phyloP scores from a whole-genome alignment of 2,797 vertebrate genomes.

The Rachycentron canadum region DNA sequence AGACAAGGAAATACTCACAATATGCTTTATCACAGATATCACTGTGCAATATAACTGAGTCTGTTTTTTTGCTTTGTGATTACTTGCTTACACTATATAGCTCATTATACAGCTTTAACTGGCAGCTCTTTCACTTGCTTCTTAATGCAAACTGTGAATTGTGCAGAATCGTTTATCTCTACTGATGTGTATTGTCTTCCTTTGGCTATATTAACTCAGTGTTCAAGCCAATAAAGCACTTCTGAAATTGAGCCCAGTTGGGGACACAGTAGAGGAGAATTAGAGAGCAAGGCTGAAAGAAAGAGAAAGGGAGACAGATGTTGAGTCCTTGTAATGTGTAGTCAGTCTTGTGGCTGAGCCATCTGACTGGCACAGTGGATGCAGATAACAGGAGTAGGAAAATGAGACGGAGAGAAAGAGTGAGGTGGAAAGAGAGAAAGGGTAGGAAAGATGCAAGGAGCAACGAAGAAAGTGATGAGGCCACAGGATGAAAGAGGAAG shows the following conservation, averaged over 20 bases:
- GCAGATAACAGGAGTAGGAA: constrained; percentile 31
- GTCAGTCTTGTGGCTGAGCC: constrained; percentile 47
- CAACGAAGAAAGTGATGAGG: constrained; percentile 32
- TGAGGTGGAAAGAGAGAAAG: constrained; percentile 20
- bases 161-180: constrained; percentile 32
- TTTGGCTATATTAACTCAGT: constrained; percentile 38
- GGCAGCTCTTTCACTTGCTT: neutral
- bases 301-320: constrained; percentile 46
- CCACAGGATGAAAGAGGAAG: constrained; percentile 34
- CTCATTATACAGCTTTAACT: neutral
- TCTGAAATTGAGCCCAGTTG: constrained; percentile 42
- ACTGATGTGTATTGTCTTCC: constrained; percentile 28
- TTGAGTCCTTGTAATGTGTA: constrained; percentile 41
- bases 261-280: constrained; percentile 46
- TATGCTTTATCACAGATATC: neutral
- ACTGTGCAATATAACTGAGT: neutral
- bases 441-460: constrained; percentile 14
- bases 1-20: neutral
- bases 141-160: constrained; percentile 29
- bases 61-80: neutral
- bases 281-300: constrained; percentile 32
- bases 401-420: constrained; percentile 21
- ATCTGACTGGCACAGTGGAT: constrained; percentile 42
- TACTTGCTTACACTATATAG: neutral
- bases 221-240: constrained; percentile 51